Evolutionary conservation across 1,140 invertebrate genomes (phyloP), one percentile per base, ranked within the genome.

Genomic region (Dendroctonus valens): DNA sequence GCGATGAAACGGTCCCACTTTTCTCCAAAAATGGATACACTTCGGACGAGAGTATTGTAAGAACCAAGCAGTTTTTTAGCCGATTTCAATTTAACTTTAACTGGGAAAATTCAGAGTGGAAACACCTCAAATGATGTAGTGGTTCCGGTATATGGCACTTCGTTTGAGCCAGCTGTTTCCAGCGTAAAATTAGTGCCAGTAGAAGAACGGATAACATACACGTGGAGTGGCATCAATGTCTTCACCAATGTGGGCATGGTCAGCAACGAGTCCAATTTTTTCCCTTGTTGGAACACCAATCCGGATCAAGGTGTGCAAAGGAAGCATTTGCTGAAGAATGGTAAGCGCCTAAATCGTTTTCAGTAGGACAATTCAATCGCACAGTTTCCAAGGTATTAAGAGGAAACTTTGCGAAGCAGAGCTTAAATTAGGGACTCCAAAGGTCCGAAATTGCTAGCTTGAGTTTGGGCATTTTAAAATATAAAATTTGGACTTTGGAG

Each of bases 171-270:
- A 6, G 7, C 6, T 26, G 53, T 38, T 11, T 41, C 42, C 39
- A 60, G 14, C 3, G 40, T 48, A n/a, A 72, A 62, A 61, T 8
- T 65, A 6, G 14, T 73, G 39, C 72, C 70, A 48, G 0, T 40
- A 40, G 65, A 65, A 14, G 84, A 86, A 73, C 82, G 83, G 62
- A 81, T 88, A 41, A 86, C 84, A 4, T 89, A 89, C 75, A 83
- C 85, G 6, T 90, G 89, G 89, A 85, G 83, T 39, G 85, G 87
- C 64, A 79, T 90, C 52, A 88, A 88, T 73, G 87, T 87, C 8
- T 89, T 85, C 68, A 82, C 65, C 7, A 67, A 64, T n/a, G 59
- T 53, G 39, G 44, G 62, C 37, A n/a, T 39, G 6, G 26, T 51
- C n/a, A 40, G 69, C 46, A 59, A 61, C 42, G 44, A 73, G 5